Evolutionary conservation across 1,140 invertebrate species (phyloP).

Genomic region (Microplitis mediator): DNA sequence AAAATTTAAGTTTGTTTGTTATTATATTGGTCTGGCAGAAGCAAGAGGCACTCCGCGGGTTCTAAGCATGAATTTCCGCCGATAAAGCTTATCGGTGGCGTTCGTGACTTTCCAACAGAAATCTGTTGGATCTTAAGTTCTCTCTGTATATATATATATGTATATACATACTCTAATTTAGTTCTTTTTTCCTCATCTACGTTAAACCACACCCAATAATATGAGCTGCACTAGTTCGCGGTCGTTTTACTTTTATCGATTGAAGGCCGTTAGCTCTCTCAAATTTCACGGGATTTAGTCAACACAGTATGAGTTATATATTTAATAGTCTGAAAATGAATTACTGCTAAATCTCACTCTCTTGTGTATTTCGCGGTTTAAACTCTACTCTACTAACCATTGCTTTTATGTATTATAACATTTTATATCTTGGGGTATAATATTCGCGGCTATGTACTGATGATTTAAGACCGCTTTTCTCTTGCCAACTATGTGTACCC

Average conservation of each 20-base stretch:
- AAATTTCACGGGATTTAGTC: slow-evolving; percentile 34
- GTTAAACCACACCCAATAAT: background rate
- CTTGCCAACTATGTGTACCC: no score
- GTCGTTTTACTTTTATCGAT: slow-evolving; percentile 21
- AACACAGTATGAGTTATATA: slow-evolving; percentile 25
- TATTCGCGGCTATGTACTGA: no score
- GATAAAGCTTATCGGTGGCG: slow-evolving; percentile 36
- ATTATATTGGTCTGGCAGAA: background rate
- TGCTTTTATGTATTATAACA: background rate
- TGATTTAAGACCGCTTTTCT: no score
- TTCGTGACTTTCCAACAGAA: slow-evolving; percentile 33
- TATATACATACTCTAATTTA: background rate
- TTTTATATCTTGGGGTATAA: background rate
- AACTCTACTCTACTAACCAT: slow-evolving; percentile 7
- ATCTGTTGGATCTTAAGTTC: slow-evolving; percentile 23
- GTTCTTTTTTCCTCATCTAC: background rate
- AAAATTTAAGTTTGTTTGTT: no score
- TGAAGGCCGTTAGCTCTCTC: slow-evolving; percentile 4
- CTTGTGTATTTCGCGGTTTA: no score
- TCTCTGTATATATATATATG: background rate
- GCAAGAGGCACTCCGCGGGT: background rate
- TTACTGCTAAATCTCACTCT: slow-evolving; percentile 26
- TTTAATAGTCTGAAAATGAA: slow-evolving; percentile 32
- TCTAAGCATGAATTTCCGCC: slow-evolving; percentile 39
- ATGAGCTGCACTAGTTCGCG: background rate